Base-by-base conservation (phyloP, 2,888 invertebrate genomes). In the Hyalella azteca region DNA sequence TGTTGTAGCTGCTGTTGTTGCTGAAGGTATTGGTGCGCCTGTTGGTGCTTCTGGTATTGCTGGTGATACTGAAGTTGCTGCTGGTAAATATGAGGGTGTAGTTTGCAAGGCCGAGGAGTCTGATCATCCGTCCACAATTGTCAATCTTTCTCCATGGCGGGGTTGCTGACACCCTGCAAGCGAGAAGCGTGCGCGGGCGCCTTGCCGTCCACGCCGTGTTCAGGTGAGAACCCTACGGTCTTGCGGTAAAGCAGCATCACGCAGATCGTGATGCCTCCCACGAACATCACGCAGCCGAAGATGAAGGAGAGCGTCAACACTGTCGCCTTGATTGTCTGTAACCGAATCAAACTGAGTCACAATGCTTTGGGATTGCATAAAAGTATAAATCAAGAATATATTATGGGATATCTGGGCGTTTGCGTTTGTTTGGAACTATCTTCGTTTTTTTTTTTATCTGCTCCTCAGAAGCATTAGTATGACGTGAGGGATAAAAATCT, bases 101-200 rank as follows among this genome's bases (percentile, higher is more conserved):
- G 15, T 66, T 66, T 66, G 36, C 66, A 66, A 19, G 66, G 66
- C 36, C 39, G 36, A 4, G 66, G 66, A 7, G 26, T 15, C 45
- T 45, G 75, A 39, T 75, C 75, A 75, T 22, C 75, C 26, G 41
- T 75, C 75, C 75, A 45, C 45, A 45, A 22, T 41, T 75, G 75
- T 75, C 75, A 75, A 45, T 75, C 75, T 36, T 75, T 75, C 26
- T 75, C 75, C 75, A 75, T 75, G 29, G 41, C 75, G 19, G 41
- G 75, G 29, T 75, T 75, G 41, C 22, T 7, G 29, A 45, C 41
- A 19, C 75, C 75, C 41, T 75, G 45, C 66, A 66, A 19, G 26
- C 66, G 66, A 36, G 19, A 7, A 15, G 66, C 36, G 36, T 66
- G 29, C 15, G 66, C 3, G 7, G 66, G 66, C 32, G 66, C 66